Base-by-base conservation (phyloP, 2,113 vertebrate genomes). In the Paradisaea rubra region DNA sequence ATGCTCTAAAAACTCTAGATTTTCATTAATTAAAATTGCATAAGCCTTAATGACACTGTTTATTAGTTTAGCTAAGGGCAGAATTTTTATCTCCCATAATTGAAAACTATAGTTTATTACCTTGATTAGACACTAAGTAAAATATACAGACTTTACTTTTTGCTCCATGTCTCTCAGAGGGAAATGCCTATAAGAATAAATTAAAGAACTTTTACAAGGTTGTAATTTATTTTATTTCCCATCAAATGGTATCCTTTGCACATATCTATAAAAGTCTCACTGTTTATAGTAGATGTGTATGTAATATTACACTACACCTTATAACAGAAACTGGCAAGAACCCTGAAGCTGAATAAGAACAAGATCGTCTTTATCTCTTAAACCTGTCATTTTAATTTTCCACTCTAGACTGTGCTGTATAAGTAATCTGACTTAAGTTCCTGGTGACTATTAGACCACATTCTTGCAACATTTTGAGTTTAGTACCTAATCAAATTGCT, bases 381-480 rank as follows among this genome's bases (percentile, higher is more conserved):
- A 98, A 98, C 44, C 87, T 97, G 97, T 97, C 97, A 94, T 96
- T 98, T 97, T 97, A 97, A 97, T 97, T 98, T 96, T 97, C 94
- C 86, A 97, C 95, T 95, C 85, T 77, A 96, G 69, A 96, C 72
- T 91, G 76, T 82, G 71, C 71, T 28, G 7, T 71, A 88, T 89
- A 96, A 92, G 92, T 63, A 94, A 63, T 65, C 82, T 91, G 78
- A 96, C 92, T 96, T 89, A 94, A 96, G 89, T 97, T 98, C 78
- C 81, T 96, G 91, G 89, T 97, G 89, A 65, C 90, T 97, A 81
- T 94, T 97, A 95, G 81, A 92, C 90, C 81, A 96, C 74, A 95
- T 64, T 92, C 88, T 96, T 96, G 86, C 86, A 97, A 92, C 82
- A 80, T 96, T 97, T 97, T 96, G 91, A 96, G 97, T 98, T 97